These are phyloP conservation scores for Chiloscyllium punctatum DNA, from an alignment of 2,797 vertebrate genomes.

Conservation along the genomic window DNA sequence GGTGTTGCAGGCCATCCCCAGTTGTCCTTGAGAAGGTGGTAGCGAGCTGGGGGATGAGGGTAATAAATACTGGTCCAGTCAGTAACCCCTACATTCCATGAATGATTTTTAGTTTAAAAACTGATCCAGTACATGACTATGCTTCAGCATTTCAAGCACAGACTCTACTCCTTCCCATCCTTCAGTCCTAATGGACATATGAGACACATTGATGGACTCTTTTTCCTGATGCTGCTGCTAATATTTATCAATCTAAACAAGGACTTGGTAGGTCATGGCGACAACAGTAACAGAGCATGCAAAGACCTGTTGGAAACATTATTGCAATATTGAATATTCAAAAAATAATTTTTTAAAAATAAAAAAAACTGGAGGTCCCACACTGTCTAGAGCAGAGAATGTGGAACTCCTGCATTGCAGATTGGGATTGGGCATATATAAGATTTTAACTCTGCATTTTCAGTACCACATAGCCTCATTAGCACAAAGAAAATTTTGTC, in stretches of 20 bases:
- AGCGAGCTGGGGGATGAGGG: too few species aligned
- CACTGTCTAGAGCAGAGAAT: background rate
- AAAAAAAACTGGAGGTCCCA: background rate
- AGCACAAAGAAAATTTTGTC: background rate
- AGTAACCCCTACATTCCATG: too few species aligned
- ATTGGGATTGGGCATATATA: background rate
- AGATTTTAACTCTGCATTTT: background rate
- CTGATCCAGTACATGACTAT: too few species aligned
- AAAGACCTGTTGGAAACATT: background rate
- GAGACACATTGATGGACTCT: background rate
- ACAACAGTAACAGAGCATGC: background rate
- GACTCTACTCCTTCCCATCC: background rate
- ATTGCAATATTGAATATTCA: background rate
- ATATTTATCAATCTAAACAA: background rate
- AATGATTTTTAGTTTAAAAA: too few species aligned
- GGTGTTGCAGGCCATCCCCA: too few species aligned
- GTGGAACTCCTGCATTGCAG: background rate
- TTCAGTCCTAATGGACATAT: background rate
- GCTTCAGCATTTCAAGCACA: background rate
- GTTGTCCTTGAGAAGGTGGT: too few species aligned
- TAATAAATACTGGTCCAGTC: too few species aligned
- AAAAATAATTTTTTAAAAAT: too few species aligned
- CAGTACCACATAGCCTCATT: background rate
- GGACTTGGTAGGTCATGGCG: background rate
- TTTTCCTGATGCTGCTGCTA: background rate